phyloP scores from a whole-genome alignment of 2,888 invertebrate species.

The Athalia cordata region DNA sequence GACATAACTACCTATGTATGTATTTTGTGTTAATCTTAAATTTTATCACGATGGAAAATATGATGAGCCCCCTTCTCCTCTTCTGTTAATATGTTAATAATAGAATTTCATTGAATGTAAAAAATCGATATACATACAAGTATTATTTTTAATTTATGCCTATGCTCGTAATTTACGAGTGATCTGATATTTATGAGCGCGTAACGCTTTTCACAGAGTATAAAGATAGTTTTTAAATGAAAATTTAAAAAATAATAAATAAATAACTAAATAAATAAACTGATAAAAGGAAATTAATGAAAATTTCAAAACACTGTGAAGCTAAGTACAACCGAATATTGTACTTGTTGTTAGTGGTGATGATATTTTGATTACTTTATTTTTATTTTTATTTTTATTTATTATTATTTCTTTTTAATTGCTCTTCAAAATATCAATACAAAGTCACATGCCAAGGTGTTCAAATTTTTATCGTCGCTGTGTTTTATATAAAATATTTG shows the following conservation, averaged over 20 bases:
- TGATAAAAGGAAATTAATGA: constrained; percentile 24
- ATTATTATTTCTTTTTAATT: too few species aligned
- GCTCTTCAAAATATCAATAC: too few species aligned
- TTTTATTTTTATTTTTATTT: too few species aligned
- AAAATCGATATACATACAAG: constrained; percentile 49
- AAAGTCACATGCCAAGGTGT: constrained; percentile 7
- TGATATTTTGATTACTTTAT: too few species aligned
- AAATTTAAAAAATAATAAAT: constrained; percentile 51
- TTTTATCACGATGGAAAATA: constrained; percentile 48
- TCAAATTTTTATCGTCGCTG: constrained; percentile 28
- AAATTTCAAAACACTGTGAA: not conserved
- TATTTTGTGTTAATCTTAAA: constrained; percentile 48
- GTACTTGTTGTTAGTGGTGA: too few species aligned
- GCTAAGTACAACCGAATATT: not conserved
- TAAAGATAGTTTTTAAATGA: constrained; percentile 5
- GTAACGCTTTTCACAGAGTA: not conserved
- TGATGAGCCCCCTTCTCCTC: constrained; percentile 44
- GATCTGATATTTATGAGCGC: constrained; percentile 39
- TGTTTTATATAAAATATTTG: constrained; percentile 28
- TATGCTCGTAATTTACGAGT: constrained; percentile 30
- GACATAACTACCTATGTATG: not conserved
- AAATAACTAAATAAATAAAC: not conserved
- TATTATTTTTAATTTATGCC: constrained; percentile 40
- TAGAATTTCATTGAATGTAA: constrained; percentile 49
- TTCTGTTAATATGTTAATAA: constrained; percentile 54